phyloP scores from a whole-genome alignment of 1,140 invertebrate genomes.

The Musca domestica region DNA sequence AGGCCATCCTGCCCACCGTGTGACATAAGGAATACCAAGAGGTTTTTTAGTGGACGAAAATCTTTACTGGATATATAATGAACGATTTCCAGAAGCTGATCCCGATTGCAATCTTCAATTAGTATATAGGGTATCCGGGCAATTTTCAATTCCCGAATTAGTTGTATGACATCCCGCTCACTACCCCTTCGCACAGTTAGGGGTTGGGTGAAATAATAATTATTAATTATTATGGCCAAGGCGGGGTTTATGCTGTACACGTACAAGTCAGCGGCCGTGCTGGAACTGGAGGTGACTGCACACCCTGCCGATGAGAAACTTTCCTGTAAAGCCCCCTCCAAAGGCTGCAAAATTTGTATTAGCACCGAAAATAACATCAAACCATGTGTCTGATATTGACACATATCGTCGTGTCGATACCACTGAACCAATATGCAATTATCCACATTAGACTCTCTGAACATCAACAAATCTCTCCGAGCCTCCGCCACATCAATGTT shows the following conservation, averaged over 20 bases:
- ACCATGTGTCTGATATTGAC: not conserved
- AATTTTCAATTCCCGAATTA: not conserved
- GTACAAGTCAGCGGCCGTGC: not conserved
- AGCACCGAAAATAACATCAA: not conserved
- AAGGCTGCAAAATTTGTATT: no score
- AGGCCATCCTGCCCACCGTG: not conserved
- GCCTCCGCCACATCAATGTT: no score
- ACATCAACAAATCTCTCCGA: not conserved
- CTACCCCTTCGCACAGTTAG: not conserved
- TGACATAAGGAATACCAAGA: not conserved
- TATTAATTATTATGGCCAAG: not conserved
- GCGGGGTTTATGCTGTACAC: not conserved
- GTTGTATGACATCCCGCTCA: not conserved
- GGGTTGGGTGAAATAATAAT: not conserved
- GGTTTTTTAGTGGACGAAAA: not conserved
- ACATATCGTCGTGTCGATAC: not conserved
- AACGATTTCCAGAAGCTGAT: not conserved
- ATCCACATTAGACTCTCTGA: not conserved
- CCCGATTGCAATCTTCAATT: not conserved
- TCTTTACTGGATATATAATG: not conserved
- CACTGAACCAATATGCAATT: not conserved
- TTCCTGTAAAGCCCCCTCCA: not conserved
- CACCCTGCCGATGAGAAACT: no score
- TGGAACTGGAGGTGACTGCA: not conserved
- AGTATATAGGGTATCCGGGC: not conserved